Evolutionary conservation across 2,113 vertebrate species (phyloP), one percentile per base, ranked within the genome.

Genomic region (Sylvilagus bachmani): DNA sequence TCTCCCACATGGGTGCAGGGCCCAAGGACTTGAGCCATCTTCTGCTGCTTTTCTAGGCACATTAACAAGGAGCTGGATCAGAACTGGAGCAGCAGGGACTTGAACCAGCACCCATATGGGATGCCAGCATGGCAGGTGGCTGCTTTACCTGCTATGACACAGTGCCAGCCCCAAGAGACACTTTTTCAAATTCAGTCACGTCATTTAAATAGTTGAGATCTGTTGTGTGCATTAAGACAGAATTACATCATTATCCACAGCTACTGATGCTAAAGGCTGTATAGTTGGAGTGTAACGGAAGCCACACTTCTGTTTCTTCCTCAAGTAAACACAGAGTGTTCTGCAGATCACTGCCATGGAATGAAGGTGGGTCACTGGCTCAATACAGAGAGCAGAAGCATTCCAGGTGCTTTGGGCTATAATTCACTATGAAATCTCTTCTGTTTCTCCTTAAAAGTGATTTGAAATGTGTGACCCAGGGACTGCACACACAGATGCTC

Each of bases 381-480:
- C 81, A 62, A 36, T 64, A 78, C 61, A 88, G 53, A 64, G 21
- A 84, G 64, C 64, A 86, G 75, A 36, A 27, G 13, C 53, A 11
- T 74, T 62, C 62, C 38, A 55, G 16, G 17, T 91, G 38, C 44
- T 31, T 61, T 86, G 36, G 22, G 36, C 75, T 94, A 92, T 38
- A 75, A 90, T 66, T 77, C 69, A 79, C 36, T 66, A 11, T 62
- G 66, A 44, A 79, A 71, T 17, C 44, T 44, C 70, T 67, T 87
- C 36, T 62, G 17, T 38, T 89, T 62, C 55, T 89, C 51, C 61
- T 86, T 75, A 62, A 66, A 92, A 92, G 86, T 90, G 81, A 24
- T 14, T 95, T 86, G 62, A 90, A 78, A 71, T 74, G 29, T 0
- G 0, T 61, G 31, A 70, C 71, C 25, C 31, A 74, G 36, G 82